Conservation (phyloP, 2,797 vertebrate genomes). For the Todus mexicanus region DNA sequence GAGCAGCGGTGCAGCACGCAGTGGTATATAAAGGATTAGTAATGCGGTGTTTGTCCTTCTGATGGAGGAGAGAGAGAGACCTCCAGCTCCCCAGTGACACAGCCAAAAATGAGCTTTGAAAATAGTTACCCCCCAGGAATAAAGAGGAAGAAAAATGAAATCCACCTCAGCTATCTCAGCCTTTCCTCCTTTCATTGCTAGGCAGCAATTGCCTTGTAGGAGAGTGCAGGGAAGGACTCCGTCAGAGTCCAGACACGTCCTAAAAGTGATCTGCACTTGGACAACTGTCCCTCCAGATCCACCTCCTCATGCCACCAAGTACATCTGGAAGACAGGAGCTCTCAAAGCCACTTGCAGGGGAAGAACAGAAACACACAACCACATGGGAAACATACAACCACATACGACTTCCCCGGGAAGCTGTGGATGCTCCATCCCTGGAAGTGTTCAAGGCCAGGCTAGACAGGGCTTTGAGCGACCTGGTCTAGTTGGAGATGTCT, state of each 20-base stretch:
- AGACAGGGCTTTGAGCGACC: too few relatives aligned
- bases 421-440: too few relatives aligned
- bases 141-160: not conserved
- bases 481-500: too few relatives aligned
- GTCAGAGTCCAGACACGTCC: not conserved
- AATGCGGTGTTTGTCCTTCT: not conserved
- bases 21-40: not conserved
- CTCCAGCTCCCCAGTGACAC: not conserved
- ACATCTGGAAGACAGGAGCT: not conserved
- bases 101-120: conserved; percentile 1
- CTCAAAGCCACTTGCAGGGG: not conserved
- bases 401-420: too few relatives aligned
- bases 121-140: not conserved
- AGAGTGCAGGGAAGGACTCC: not conserved
- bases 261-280: not conserved
- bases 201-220: not conserved
- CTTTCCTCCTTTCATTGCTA: not conserved
- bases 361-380: not conserved
- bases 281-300: not conserved
- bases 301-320: not conserved
- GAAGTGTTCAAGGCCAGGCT: too few relatives aligned
- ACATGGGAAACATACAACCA: too few relatives aligned
- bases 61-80: not conserved
- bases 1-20: not conserved
- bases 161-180: not conserved